phyloP scores from a whole-genome alignment of 1,140 invertebrate species.

The Drosophila tristis region DNA sequence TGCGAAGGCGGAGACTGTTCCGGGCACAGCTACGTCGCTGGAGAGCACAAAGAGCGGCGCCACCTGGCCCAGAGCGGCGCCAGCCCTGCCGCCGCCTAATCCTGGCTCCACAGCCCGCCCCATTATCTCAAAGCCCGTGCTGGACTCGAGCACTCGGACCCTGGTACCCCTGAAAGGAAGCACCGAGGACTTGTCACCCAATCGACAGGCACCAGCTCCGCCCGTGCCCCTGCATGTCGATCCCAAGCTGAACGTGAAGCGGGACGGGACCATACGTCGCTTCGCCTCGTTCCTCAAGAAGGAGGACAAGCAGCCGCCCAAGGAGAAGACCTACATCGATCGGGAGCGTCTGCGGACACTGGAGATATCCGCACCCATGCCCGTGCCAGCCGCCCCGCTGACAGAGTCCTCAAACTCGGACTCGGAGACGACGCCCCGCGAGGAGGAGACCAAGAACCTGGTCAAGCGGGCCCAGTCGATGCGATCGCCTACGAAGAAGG shows the following conservation, averaged over 20 bases:
- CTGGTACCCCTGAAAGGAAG: conserved; percentile 88
- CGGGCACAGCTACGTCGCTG: neutral
- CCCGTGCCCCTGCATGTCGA: conserved; percentile 74
- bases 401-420: conserved; percentile 80
- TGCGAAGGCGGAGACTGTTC: conserved; percentile 20
- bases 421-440: conserved; percentile 73
- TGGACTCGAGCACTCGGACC: conserved; percentile 91
- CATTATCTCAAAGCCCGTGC: conserved; percentile 91
- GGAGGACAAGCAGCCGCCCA: conserved; percentile 86
- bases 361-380: conserved; percentile 92
- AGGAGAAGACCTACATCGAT: conserved; percentile 88
- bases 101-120: conserved; percentile 86
- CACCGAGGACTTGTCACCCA: conserved; percentile 85
- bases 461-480: conserved; percentile 91
- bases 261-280: conserved; percentile 88
- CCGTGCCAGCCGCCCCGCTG: conserved; percentile 48
- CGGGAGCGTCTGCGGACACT: conserved; percentile 89
- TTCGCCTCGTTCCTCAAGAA: conserved; percentile 91
- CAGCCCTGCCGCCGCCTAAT: conserved; percentile 86
- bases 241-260: conserved; percentile 84
- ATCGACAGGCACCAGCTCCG: conserved; percentile 73
- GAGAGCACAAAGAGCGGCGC: conserved; percentile 21
- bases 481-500: conserved; percentile 86
- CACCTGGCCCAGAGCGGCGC: conserved; percentile 70
- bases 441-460: conserved; percentile 78